These are phyloP conservation scores for Vidua chalybeata DNA, from an alignment of 2,113 vertebrate species.

Conservation along the genomic window DNA sequence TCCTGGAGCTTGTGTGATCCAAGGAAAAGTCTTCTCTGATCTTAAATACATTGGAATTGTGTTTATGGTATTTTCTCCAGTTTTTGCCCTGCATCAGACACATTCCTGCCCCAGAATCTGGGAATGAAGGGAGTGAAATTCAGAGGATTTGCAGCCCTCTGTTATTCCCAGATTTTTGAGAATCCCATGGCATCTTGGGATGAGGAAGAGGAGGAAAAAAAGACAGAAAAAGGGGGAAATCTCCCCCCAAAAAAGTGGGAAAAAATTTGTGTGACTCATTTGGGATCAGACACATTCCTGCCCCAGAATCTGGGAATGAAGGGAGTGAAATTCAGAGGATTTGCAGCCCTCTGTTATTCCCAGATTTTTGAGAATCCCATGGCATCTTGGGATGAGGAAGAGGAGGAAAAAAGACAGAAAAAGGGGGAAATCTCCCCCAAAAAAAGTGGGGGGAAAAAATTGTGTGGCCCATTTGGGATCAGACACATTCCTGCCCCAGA, in stretches of 20 bases:
- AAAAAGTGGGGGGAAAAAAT: no score
- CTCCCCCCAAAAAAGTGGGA: neutral
- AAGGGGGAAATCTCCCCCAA: no score
- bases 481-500: neutral
- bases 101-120: neutral
- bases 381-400: no score
- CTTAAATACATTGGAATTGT: accelerated
- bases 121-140: neutral
- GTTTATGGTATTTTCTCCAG: neutral
- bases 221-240: neutral
- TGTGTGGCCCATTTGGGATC: no score
- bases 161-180: neutral
- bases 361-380: no score
- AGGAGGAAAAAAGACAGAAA: no score
- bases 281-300: neutral
- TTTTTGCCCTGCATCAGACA: neutral
- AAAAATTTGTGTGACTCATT: neutral
- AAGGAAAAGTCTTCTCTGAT: neutral
- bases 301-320: neutral
- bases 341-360: no score
- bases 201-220: neutral
- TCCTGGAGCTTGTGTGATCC: neutral
- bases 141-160: neutral
- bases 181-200: neutral
- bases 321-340: no score